phyloP scores from a whole-genome alignment of 2,113 vertebrate genomes.

The Penelope pileata region DNA sequence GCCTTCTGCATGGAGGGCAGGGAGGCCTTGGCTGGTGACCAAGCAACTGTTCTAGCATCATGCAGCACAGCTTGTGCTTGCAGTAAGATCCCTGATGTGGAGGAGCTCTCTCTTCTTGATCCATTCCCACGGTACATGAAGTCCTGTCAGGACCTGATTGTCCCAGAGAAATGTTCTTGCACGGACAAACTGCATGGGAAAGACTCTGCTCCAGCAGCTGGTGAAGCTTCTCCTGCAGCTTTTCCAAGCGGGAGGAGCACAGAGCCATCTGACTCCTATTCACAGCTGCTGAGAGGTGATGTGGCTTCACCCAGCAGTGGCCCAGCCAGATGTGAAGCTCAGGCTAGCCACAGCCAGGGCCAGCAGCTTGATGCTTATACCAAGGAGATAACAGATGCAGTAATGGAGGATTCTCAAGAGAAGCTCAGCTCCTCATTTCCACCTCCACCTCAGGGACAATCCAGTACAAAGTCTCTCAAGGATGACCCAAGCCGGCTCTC shows the following conservation, averaged over 20 bases:
- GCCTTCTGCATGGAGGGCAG: neutral
- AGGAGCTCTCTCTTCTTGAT: conserved; percentile 80
- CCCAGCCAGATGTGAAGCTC: conserved; percentile 29
- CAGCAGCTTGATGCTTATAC: conserved; percentile 67
- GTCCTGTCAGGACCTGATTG: conserved; percentile 80
- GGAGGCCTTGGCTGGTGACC: conserved; percentile 14
- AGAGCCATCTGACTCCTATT: conserved; percentile 36
- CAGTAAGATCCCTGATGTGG: conserved; percentile 73
- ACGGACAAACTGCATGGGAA: conserved; percentile 36
- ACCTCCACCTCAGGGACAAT: conserved; percentile 72
- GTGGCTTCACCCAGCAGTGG: neutral
- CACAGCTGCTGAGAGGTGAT: neutral
- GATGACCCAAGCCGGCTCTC: conserved; percentile 77
- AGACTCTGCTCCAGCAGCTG: conserved; percentile 7
- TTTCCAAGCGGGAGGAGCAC: neutral
- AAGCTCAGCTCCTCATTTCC: conserved; percentile 66
- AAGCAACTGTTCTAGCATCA: neutral
- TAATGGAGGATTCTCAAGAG: conserved; percentile 75
- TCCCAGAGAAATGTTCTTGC: conserved; percentile 78
- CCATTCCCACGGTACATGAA: conserved; percentile 82
- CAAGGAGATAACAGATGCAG: conserved; percentile 66
- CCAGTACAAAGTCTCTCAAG: conserved; percentile 68
- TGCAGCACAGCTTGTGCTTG: conserved; percentile 31
- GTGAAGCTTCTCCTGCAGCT: conserved; percentile 36
- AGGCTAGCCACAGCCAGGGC: conserved; percentile 33